Base-by-base conservation (phyloP, 1,140 invertebrate species). In the Papilio helenus region DNA sequence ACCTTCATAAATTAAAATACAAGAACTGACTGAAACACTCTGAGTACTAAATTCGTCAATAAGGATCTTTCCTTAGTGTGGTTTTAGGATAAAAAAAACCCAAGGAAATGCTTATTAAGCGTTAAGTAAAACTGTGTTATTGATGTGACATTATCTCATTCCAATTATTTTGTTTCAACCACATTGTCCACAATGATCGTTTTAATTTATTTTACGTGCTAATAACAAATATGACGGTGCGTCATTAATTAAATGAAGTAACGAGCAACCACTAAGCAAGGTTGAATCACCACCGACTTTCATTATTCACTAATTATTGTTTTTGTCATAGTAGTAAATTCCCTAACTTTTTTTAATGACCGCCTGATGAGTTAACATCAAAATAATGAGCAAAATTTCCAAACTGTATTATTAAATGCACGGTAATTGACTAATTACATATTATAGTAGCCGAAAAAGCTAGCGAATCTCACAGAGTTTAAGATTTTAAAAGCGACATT, bases 1-100 rank as follows among this genome's bases (percentile, higher is more conserved):
- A 79, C 82, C 91, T 93, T 51, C 14, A 46, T 12, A 46, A 39
- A 81, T 83, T 71, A 61, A 78, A 71, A 80, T 51, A 58, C 14
- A 76, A 42, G 55, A 2, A 46, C 10, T 80, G 16, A 49, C 12
- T 49, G 46, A 18, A 18, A 14, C 44, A 46, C 44, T 46, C 44
- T 4, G 0, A 12, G 14, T 78, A 39, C 5, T 5, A 20, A 73
- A 73, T 65, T 20, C 10, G n/a, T 42, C 14, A 39, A 29, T 72
- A 16, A 39, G 16, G 9, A 23, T 20, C 23, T 0, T 34, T 34
- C 23, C 2, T 34, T 34, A 34, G 34, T 34, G 34, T 34, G 3
- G 34, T 4, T 34, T 34, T 34, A 34, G 2, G 34, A 12, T 12
- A 0, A 26, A 1, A n/a, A 26, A 23, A 61, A 12, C 20, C 10